A percentile compares a stretch with the other conserved stretches of the same genome.
Evolutionary conservation across 2,113 vertebrate species (phyloP).

Genomic region (Bothrops jararaca): DNA sequence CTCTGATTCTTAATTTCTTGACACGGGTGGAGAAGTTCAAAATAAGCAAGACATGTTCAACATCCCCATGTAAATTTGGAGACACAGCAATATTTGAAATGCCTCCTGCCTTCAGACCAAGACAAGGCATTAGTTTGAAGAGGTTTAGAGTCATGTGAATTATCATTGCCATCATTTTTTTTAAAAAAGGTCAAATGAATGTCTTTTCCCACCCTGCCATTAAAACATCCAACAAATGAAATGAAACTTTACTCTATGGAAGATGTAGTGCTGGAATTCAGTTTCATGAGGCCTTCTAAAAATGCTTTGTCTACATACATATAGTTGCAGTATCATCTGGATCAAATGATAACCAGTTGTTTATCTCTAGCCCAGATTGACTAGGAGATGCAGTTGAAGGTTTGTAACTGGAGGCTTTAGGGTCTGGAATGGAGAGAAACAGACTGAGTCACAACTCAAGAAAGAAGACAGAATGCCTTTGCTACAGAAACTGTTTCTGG

Average conservation of each 20-base stretch:
- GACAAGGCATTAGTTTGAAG: neutral
- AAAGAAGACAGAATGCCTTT: neutral
- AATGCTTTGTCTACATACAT: neutral
- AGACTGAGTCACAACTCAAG: neutral
- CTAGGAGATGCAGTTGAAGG: neutral
- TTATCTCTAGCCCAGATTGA: neutral
- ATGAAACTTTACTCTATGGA: neutral
- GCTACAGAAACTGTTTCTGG: neutral
- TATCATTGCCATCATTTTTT: neutral
- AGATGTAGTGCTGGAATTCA: neutral
- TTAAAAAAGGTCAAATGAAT: neutral
- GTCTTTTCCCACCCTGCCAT: neutral
- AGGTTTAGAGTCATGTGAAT: neutral
- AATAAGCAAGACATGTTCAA: neutral
- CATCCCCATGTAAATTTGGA: neutral
- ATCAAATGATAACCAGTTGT: neutral
- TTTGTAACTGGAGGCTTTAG: neutral
- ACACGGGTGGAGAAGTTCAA: slow-evolving; percentile 6
- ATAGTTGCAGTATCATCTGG: neutral
- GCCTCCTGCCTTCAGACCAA: slow-evolving; percentile 5
- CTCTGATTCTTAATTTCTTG: slow-evolving; percentile 9
- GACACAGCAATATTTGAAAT: slow-evolving; percentile 5
- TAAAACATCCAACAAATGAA: neutral
- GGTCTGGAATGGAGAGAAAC: neutral
- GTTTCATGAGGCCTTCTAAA: neutral